phyloP scores from a whole-genome alignment of 2,797 vertebrate species.

The Channa striata region DNA sequence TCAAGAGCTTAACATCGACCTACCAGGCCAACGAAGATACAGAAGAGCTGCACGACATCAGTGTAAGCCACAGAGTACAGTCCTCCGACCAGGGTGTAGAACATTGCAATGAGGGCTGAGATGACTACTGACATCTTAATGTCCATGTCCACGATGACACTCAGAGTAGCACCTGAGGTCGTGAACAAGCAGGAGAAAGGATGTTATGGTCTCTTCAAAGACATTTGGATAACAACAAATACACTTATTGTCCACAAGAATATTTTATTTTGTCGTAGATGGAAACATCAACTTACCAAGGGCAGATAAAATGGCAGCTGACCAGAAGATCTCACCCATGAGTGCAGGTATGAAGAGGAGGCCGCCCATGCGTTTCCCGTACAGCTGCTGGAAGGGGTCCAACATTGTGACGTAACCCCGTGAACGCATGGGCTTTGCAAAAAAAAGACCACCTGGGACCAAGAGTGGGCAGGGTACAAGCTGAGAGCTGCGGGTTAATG shows the following conservation, averaged over 20 bases:
- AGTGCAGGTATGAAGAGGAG: slow-evolving; percentile 97
- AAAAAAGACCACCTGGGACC: slow-evolving; percentile 94
- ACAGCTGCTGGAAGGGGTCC: slow-evolving; percentile 97
- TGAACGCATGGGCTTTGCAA: slow-evolving; percentile 98
- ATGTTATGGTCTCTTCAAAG: not conserved
- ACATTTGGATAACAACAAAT: not conserved
- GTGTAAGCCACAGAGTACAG: slow-evolving; percentile 98
- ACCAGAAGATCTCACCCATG: slow-evolving; percentile 99
- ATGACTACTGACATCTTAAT: slow-evolving; percentile 92
- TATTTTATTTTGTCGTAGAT: not conserved
- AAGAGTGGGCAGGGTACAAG: slow-evolving; percentile 17
- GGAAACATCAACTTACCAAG: slow-evolving; percentile 86
- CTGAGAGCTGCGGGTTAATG: not conserved
- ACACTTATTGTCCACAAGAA: not conserved
- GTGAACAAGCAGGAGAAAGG: not conserved
- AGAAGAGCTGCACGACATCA: slow-evolving; percentile 97
- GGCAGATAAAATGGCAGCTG: slow-evolving; percentile 96
- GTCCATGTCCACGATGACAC: slow-evolving; percentile 94
- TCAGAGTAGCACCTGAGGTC: slow-evolving; percentile 92
- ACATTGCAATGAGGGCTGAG: slow-evolving; percentile 93
- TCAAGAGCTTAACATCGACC: slow-evolving; percentile 56
- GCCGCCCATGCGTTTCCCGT: slow-evolving; percentile 97
- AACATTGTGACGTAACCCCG: slow-evolving; percentile 98
- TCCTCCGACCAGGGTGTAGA: slow-evolving; percentile 95
- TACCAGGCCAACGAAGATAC: slow-evolving; percentile 96